A percentile compares a stretch with the other conserved stretches of the same genome.
Conservation (phyloP, 1,140 invertebrate species). For the Platorchestia sp. region DNA sequence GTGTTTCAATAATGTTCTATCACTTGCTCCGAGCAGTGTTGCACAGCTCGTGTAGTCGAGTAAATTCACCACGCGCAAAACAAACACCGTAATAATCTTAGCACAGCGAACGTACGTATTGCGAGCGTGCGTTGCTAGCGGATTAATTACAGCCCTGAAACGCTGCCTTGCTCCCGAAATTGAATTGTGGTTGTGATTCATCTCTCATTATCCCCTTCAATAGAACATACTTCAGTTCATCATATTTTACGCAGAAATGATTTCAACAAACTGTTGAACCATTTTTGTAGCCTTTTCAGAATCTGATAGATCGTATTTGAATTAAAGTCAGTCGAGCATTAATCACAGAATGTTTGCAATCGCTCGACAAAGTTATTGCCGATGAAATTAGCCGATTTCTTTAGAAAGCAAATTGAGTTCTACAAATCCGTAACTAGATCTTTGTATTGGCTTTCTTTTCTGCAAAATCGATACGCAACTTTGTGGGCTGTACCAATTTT, state of each 20-base stretch:
- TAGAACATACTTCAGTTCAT: neutral
- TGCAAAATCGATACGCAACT: no score
- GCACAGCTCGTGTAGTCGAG: neutral
- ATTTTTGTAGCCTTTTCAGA: no score
- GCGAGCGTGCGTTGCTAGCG: neutral
- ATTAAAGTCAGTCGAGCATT: no score
- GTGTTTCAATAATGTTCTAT: slow-evolving; percentile 2
- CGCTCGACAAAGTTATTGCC: no score
- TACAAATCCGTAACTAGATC: no score
- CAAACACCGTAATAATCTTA: neutral
- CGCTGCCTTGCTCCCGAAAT: neutral
- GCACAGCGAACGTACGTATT: neutral
- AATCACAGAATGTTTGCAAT: no score
- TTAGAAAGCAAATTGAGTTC: no score
- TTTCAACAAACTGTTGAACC: no score
- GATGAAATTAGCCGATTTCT: no score
- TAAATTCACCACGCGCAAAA: slow-evolving; percentile 1
- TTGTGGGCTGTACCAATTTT: no score
- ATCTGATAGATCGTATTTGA: no score
- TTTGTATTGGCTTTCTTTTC: no score
- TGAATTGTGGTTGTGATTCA: neutral
- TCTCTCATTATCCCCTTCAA: neutral
- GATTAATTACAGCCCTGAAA: neutral
- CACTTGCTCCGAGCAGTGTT: neutral
- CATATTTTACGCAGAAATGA: neutral